A percentile compares a stretch with the other conserved stretches of the same genome.
phyloP scores from a whole-genome alignment of 2,797 vertebrate species.

The Nyctibius grandis region DNA sequence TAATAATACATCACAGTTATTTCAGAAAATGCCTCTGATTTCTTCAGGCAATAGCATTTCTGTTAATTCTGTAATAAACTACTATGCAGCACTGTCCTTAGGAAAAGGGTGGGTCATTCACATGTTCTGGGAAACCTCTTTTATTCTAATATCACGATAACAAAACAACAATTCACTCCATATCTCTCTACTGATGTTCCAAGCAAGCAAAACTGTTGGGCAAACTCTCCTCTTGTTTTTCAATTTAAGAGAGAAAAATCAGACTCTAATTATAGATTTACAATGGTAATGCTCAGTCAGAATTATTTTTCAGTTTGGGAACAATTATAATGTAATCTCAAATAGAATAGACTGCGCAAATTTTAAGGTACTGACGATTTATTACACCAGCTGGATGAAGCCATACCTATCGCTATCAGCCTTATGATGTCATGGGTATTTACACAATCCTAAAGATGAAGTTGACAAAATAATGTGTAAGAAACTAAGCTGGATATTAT shows the following conservation, averaged over 20 bases:
- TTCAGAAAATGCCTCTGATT: slow-evolving; percentile 19
- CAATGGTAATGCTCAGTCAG: background rate
- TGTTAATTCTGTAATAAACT: background rate
- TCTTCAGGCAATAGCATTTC: background rate
- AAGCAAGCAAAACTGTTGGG: background rate
- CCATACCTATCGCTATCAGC: slow-evolving; percentile 1
- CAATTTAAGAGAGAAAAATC: background rate
- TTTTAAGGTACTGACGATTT: background rate
- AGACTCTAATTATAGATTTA: background rate
- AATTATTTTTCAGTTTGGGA: background rate
- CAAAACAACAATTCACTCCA: background rate
- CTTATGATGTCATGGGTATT: slow-evolving; percentile 38
- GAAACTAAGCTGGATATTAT: background rate
- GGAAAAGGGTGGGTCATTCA: background rate
- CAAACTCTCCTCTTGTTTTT: background rate
- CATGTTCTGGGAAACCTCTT: background rate
- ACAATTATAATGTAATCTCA: background rate
- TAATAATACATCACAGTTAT: slow-evolving; percentile 17
- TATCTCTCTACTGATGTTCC: background rate
- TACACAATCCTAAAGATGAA: background rate
- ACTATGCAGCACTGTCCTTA: background rate
- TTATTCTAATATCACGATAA: background rate
- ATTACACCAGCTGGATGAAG: background rate
- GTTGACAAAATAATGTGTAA: background rate
- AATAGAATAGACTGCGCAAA: background rate